Evolutionary conservation across 2,113 vertebrate genomes (phyloP).

Genomic region (Heloderma charlesbogerti): DNA sequence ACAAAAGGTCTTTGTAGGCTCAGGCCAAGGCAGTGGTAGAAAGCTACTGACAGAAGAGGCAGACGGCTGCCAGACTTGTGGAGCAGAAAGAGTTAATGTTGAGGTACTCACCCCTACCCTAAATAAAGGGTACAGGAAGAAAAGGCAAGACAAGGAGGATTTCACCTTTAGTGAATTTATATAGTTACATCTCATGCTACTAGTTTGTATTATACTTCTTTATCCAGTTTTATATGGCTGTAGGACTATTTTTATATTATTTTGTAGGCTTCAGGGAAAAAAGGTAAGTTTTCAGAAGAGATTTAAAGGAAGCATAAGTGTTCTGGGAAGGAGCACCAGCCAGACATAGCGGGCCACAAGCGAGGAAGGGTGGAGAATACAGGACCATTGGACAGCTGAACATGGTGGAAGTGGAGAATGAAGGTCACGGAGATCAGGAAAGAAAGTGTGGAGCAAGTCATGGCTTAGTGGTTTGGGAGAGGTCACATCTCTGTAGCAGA

Average conservation of each 20-base stretch:
- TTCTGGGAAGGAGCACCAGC: neutral
- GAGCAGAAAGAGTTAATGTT: neutral
- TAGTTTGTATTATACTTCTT: too few relatives aligned
- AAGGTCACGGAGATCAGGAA: neutral
- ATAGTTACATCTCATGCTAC: too few relatives aligned
- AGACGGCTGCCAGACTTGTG: neutral
- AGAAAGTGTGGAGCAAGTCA: neutral
- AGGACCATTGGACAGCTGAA: too few relatives aligned
- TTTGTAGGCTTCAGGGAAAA: too few relatives aligned
- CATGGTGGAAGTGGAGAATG: neutral
- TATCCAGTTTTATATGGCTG: too few relatives aligned
- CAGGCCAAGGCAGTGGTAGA: neutral
- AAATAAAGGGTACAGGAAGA: too few relatives aligned
- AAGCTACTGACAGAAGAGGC: neutral
- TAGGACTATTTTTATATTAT: too few relatives aligned
- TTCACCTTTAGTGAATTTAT: too few relatives aligned
- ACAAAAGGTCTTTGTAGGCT: too few relatives aligned
- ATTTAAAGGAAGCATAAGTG: neutral
- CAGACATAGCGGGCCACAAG: neutral
- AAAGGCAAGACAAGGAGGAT: too few relatives aligned
- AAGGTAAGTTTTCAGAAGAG: too few relatives aligned
- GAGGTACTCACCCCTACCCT: too few relatives aligned
- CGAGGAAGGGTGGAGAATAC: neutral
- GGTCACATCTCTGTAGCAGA: neutral
- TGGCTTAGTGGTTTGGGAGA: neutral